These are phyloP conservation scores for Nephrotoma flavescens DNA, from an alignment of 2,888 invertebrate genomes.

Conservation along the genomic window DNA sequence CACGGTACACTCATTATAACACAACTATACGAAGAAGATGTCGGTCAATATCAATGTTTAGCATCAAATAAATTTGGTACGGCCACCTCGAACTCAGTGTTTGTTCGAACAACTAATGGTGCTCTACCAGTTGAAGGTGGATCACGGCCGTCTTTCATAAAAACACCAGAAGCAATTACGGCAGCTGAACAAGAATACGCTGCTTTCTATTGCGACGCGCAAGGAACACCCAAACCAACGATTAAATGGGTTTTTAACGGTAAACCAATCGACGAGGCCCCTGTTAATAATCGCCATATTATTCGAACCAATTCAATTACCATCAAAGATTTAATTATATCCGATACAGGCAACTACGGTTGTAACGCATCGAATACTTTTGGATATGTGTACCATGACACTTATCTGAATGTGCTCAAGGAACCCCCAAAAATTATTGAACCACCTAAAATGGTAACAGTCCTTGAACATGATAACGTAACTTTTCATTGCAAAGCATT, in stretches of 20 bases:
- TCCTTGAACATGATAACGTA: constrained; percentile 69
- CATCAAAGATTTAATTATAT: constrained; percentile 64
- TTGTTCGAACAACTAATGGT: constrained; percentile 62
- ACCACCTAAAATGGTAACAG: constrained; percentile 63
- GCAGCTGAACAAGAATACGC: constrained; percentile 84
- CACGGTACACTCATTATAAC: constrained; percentile 87
- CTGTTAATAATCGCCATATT: constrained; percentile 54
- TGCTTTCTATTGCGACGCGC: constrained; percentile 74
- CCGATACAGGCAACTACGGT: constrained; percentile 93
- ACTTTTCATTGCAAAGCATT: constrained; percentile 81
- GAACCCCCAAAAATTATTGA: constrained; percentile 80
- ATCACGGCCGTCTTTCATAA: constrained; percentile 75
- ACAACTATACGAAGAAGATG: constrained; percentile 74
- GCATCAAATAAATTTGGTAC: constrained; percentile 87
- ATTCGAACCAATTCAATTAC: constrained; percentile 59
- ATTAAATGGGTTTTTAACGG: constrained; percentile 97
- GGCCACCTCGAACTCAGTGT: constrained; percentile 90
- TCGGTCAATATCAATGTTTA: constrained; percentile 92
- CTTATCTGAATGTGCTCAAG: constrained; percentile 80
- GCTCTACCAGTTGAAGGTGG: constrained; percentile 21
- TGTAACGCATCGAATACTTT: constrained; percentile 98
- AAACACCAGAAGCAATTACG: constrained; percentile 73
- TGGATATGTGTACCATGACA: constrained; percentile 95
- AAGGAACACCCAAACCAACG: constrained; percentile 78
- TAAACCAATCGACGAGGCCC: constrained; percentile 58